Evolutionary conservation across 1,140 invertebrate genomes (phyloP).

Genomic region (Maniola jurtina): DNA sequence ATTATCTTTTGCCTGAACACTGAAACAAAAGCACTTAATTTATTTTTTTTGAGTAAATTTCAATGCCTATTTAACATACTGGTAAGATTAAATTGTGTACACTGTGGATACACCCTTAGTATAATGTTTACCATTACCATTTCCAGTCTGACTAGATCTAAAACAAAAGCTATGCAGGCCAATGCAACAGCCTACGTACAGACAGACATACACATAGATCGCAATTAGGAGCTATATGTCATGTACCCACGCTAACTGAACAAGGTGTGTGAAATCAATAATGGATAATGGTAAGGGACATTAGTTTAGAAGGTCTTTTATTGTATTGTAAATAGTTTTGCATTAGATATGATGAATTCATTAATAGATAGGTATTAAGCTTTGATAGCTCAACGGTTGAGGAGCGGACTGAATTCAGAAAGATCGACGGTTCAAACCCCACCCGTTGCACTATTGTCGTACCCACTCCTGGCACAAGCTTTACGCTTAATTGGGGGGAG

Average conservation of each 20-base stretch:
- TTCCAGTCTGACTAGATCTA: conserved; percentile 38
- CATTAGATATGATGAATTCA: conserved; percentile 9
- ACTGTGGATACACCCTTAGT: conserved; percentile 6
- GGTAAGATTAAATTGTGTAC: neutral
- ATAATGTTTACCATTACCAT: conserved; percentile 18
- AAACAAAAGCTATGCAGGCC: conserved; percentile 53
- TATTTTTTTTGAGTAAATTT: neutral
- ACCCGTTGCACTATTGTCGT: too few species aligned
- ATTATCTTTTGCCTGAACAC: too few species aligned
- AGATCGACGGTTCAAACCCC: too few species aligned
- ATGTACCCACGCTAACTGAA: conserved; percentile 44
- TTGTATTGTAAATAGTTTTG: conserved; percentile 7
- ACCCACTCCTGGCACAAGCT: too few species aligned
- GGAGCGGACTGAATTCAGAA: too few species aligned
- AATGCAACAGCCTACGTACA: conserved; percentile 57
- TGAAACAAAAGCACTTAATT: neutral
- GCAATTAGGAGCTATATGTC: conserved; percentile 55
- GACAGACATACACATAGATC: conserved; percentile 40
- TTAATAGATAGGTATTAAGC: too few species aligned
- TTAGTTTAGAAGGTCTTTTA: conserved; percentile 8
- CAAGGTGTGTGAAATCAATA: conserved; percentile 63
- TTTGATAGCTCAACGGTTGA: too few species aligned
- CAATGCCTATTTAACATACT: conserved; percentile 4
- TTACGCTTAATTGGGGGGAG: too few species aligned
- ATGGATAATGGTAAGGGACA: conserved; percentile 9